These are phyloP conservation scores for Chiridota heheva DNA, from an alignment of 35 echinoderm and acorn worm genomes.

Conservation along the genomic window DNA sequence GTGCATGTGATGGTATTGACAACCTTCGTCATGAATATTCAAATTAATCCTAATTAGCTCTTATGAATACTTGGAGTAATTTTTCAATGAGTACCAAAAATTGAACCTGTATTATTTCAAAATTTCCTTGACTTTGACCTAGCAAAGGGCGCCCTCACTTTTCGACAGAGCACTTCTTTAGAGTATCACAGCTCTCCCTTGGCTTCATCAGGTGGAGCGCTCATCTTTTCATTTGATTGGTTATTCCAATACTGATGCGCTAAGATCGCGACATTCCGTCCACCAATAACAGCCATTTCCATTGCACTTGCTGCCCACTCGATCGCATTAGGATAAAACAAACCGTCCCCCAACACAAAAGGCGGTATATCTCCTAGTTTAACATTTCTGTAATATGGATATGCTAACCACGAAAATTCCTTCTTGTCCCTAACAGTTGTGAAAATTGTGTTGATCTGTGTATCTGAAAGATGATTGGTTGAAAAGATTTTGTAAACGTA, in stretches of 20 bases:
- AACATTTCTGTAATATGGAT: constrained; percentile 66
- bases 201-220: no score
- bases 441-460: constrained; percentile 65
- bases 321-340: constrained; percentile 72
- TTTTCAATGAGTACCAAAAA: no score
- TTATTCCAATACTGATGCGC: constrained; percentile 63
- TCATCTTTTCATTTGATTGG: no score
- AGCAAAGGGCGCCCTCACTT: no score
- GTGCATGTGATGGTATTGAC: no score
- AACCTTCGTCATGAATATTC: no score
- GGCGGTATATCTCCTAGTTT: constrained; percentile 32
- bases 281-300: constrained; percentile 81
- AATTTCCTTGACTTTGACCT: no score
- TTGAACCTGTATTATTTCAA: no score
- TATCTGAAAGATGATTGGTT: constrained; percentile 28
- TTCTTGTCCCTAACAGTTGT: not conserved
- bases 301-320: constrained; percentile 96
- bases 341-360: constrained; percentile 53
- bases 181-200: no score
- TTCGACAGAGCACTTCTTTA: no score
- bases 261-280: constrained; percentile 72
- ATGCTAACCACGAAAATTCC: constrained; percentile 63
- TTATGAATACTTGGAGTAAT: no score
- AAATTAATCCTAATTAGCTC: no score
- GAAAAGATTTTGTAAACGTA: constrained; percentile 86